These are phyloP conservation scores for Centrocercus urophasianus DNA, from an alignment of 2,113 vertebrate genomes.

Conservation along the genomic window DNA sequence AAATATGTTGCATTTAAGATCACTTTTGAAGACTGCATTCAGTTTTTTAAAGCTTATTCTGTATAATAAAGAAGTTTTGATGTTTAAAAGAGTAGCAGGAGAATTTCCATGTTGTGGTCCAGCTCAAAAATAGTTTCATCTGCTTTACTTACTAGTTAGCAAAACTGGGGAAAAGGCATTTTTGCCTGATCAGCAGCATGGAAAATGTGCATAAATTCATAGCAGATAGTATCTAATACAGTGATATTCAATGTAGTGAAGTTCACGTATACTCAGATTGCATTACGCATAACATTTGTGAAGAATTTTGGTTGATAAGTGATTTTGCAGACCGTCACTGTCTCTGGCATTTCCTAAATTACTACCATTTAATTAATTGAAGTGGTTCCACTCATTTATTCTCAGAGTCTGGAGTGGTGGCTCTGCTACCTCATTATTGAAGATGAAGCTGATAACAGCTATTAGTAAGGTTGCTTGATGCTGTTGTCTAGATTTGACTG, in stretches of 20 bases:
- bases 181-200: background rate
- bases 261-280: background rate
- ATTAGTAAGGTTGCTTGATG: background rate
- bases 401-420: background rate
- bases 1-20: background rate
- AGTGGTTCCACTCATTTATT: background rate
- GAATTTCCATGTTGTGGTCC: background rate
- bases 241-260: background rate
- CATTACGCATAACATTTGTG: background rate
- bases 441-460: background rate
- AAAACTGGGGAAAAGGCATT: background rate
- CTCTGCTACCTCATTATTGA: background rate
- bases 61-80: background rate
- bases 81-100: background rate
- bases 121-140: background rate
- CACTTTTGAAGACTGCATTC: background rate
- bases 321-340: background rate
- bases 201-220: background rate
- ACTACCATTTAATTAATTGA: background rate
- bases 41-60: background rate
- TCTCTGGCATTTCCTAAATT: background rate
- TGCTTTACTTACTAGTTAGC: background rate
- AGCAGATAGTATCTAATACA: background rate
- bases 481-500: background rate
- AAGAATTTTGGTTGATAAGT: background rate